Percentiles rank a stretch among this genome's conserved stretches.
phyloP scores from a whole-genome alignment of 2,797 vertebrate species.

The Gadopsis marmoratus region DNA sequence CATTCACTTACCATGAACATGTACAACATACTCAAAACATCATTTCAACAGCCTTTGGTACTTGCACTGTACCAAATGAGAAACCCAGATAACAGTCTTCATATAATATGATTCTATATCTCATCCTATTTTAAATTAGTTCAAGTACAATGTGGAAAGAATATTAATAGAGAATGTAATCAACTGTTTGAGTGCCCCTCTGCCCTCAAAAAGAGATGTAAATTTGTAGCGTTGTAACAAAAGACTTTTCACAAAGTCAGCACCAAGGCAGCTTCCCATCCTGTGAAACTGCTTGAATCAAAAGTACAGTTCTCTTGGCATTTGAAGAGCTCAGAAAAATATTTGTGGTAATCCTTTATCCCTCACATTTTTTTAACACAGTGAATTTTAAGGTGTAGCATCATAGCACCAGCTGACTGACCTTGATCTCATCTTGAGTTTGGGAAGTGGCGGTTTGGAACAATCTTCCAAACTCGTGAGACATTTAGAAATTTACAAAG shows the following conservation, averaged over 20 bases:
- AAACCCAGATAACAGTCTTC: slow-evolving; percentile 84
- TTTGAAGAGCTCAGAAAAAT: slow-evolving; percentile 79
- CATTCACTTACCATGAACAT: slow-evolving; percentile 74
- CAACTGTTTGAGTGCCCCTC: slow-evolving; percentile 71
- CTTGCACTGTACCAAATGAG: slow-evolving; percentile 71
- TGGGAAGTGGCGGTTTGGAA: slow-evolving; percentile 47
- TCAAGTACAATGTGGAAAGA: slow-evolving; percentile 82
- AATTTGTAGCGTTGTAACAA: slow-evolving; percentile 73
- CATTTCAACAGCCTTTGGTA: slow-evolving; percentile 69
- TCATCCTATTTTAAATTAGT: slow-evolving; percentile 75
- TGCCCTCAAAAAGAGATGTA: slow-evolving; percentile 60
- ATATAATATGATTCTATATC: slow-evolving; percentile 75
- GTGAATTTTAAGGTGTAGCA: slow-evolving; percentile 80
- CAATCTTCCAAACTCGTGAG: slow-evolving; percentile 53
- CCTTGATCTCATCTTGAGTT: not conserved
- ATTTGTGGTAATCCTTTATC: slow-evolving; percentile 64
- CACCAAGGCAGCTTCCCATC: slow-evolving; percentile 81
- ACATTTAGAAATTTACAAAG: slow-evolving; percentile 73
- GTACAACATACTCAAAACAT: slow-evolving; percentile 71
- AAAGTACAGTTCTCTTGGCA: slow-evolving; percentile 76
- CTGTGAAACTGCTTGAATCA: slow-evolving; percentile 67
- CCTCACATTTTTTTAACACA: slow-evolving; percentile 72
- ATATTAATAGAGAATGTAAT: slow-evolving; percentile 64
- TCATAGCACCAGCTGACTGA: slow-evolving; percentile 75
- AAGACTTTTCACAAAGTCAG: slow-evolving; percentile 78